Evolutionary conservation across 2,113 vertebrate species (phyloP), one percentile per base, ranked within the genome.

Genomic region (Rhineura floridana): DNA sequence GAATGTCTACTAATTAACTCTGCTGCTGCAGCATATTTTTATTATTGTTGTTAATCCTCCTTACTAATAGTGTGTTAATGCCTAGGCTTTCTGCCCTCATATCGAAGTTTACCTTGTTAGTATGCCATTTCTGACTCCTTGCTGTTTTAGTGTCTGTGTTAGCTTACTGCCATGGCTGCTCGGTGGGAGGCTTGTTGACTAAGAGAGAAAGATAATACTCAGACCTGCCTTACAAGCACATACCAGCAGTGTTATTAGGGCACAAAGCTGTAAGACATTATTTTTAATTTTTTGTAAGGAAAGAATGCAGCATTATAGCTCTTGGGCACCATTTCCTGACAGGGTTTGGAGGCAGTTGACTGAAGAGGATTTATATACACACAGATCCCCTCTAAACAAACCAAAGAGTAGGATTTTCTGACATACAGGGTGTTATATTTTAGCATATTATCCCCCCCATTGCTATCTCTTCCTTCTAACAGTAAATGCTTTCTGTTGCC

Each of bases 401-500:
- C 84, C 33, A 94, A 89, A 78, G 67, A 92, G 59, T 23, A 46
- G 39, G 59, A 13, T 73, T 89, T n/a, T 91, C 42, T 55, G 88
- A 91, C 91, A 88, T 65, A 4, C 39, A 59, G 80, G n/a, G 13
- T 42, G 65, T 89, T 36, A 48, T 87, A 85, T 90, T 90, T 28
- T 50, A 48, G 50, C 80, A 80, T 59, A 67, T n/a, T n/a, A n/a
- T 65, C 28, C 63, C 67, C 13, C 55, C 33, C 13, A 69, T 46
- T 94, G 59, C 77, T 42, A 88, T 7, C 65, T 87, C 80, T 91
- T 12, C 33, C 62, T 95, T 90, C 91, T 85, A 93, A 90, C 59
- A 69, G 84, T 69, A 78, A 94, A 89, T 89, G 63, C 19, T 90
- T 94, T 90, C 84, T 91, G 88, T 96, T 96, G 72, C 89, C 92